Evolutionary conservation across 64 coral and sea anemone species (phyloP).

Genomic region (Montipora foliosa): DNA sequence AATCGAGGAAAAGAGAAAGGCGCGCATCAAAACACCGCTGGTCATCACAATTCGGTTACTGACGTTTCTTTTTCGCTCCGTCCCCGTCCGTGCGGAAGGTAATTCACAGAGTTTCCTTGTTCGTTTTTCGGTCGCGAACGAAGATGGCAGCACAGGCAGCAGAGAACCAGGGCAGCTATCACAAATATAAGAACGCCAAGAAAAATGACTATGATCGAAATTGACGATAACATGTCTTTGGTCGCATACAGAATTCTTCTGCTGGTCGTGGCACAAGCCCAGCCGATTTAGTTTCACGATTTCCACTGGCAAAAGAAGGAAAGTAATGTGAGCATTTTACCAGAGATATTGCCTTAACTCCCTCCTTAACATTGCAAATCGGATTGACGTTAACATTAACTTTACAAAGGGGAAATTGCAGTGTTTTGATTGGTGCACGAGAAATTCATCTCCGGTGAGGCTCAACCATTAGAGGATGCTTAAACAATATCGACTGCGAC

Average conservation of each 20-base stretch:
- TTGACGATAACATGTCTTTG: slow-evolving; percentile 81
- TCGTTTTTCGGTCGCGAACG: slow-evolving; percentile 82
- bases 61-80: slow-evolving; percentile 94
- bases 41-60: slow-evolving; percentile 82
- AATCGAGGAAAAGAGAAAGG: too few relatives aligned
- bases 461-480: background rate
- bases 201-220: slow-evolving; percentile 97
- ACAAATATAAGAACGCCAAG: slow-evolving; percentile 95
- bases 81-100: slow-evolving; percentile 42
- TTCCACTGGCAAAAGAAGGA: background rate
- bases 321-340: slow-evolving; percentile 15
- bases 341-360: background rate
- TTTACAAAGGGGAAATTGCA: background rate
- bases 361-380: slow-evolving; percentile 6
- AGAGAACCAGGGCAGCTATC: slow-evolving; percentile 86
- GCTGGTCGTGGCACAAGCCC: background rate
- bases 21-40: background rate
- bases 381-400: slow-evolving; percentile 1
- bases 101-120: slow-evolving; percentile 21
- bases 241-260: background rate
- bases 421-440: slow-evolving; percentile 36
- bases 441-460: background rate
- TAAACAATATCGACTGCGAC: slow-evolving; percentile 2
- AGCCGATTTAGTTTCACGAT: background rate
- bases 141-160: slow-evolving; percentile 89